Conservation (phyloP, 2,888 invertebrate species). For the Drosophila multiciliata region DNA sequence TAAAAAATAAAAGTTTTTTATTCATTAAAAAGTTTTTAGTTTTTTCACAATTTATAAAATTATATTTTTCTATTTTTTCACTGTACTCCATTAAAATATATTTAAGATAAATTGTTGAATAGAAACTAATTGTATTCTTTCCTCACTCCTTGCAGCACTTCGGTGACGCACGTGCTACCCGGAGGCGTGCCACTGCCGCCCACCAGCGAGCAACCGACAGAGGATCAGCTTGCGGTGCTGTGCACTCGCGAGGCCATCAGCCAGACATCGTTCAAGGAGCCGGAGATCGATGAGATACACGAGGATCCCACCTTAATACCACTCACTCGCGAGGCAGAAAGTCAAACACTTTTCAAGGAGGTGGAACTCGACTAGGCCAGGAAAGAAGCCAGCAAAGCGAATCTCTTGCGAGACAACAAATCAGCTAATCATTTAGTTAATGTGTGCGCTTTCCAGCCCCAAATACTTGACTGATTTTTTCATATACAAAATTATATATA, state of each 20-base stretch:
- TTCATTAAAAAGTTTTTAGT: no score
- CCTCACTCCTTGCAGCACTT: constrained; percentile 37
- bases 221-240: constrained; percentile 40
- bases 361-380: constrained; percentile 56
- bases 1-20: no score
- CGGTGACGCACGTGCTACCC: constrained; percentile 31
- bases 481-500: constrained; percentile 30
- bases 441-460: not conserved
- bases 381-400: not conserved
- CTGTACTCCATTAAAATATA: not conserved
- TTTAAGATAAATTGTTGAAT: not conserved
- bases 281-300: constrained; percentile 42
- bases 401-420: constrained; percentile 11
- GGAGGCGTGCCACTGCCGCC: constrained; percentile 45
- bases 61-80: not conserved
- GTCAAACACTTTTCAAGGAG: constrained; percentile 62
- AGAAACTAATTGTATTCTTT: not conserved
- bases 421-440: constrained; percentile 2
- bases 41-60: not conserved
- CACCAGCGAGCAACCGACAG: constrained; percentile 48
- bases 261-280: constrained; percentile 60
- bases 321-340: constrained; percentile 37
- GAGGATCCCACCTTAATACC: constrained; percentile 44
- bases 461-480: constrained; percentile 55
- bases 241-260: constrained; percentile 47